A percentile compares a stretch with the other conserved stretches of the same genome.
Evolutionary conservation across 2,113 vertebrate species (phyloP).

Genomic region (Triplophysa siluroides): DNA sequence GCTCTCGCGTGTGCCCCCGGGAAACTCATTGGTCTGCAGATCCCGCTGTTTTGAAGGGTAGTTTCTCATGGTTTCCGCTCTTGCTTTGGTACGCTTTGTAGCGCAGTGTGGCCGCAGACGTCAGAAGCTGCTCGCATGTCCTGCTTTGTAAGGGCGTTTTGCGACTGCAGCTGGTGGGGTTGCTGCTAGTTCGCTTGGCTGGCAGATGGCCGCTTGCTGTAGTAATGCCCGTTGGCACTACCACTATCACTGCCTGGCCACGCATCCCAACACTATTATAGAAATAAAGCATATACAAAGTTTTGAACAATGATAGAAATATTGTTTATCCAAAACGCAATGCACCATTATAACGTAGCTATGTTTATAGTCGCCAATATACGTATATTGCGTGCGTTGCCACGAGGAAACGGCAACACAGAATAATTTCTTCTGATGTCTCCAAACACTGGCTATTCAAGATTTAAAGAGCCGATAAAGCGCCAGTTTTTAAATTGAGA

Average conservation of each 20-base stretch:
- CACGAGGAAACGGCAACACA: conserved; percentile 17
- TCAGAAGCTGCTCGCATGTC: conserved; percentile 86
- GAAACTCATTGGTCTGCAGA: conserved; percentile 68
- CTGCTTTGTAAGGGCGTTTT: conserved; percentile 84
- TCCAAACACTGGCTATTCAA: not conserved
- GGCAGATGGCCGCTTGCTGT: conserved; percentile 82
- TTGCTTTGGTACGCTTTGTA: conserved; percentile 77
- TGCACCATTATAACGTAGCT: not conserved
- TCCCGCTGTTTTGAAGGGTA: conserved; percentile 69
- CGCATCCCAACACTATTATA: conserved; percentile 62
- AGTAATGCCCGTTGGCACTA: conserved; percentile 79
- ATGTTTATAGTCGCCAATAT: not conserved
- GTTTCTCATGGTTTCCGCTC: conserved; percentile 79
- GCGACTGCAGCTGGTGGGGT: conserved; percentile 83
- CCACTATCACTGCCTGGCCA: conserved; percentile 72
- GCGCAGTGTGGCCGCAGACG: conserved; percentile 85
- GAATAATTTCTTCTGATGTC: not conserved
- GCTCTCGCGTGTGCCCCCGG: conserved; percentile 58
- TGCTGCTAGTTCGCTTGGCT: conserved; percentile 75
- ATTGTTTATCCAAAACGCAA: not conserved
- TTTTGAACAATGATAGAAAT: not conserved
- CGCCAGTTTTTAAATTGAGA: conserved; percentile 51
- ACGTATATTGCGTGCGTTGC: not conserved
- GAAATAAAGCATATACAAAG: conserved; percentile 55
- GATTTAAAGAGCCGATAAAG: conserved; percentile 38